Percentiles rank a stretch among this genome's conserved stretches.
Evolutionary conservation across 2,113 vertebrate genomes (phyloP).

Genomic region (Pollimyrus isidori): DNA sequence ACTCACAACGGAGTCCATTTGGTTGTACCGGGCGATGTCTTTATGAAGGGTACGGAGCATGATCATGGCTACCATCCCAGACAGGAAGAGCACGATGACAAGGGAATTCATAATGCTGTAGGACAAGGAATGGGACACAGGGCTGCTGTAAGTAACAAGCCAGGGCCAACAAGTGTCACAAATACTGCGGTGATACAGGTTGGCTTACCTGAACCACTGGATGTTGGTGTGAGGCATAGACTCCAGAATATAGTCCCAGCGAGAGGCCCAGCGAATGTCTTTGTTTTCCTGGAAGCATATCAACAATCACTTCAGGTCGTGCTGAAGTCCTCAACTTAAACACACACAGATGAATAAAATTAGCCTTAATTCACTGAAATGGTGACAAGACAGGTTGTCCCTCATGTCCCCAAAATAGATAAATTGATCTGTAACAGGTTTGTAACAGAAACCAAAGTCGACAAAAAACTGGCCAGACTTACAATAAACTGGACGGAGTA

Average conservation of each 20-base stretch:
- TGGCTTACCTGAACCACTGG: conserved; percentile 86
- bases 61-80: conserved; percentile 96
- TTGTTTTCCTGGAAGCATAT: conserved; percentile 67
- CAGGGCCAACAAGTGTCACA: neutral
- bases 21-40: conserved; percentile 92
- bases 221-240: conserved; percentile 95
- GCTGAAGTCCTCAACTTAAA: neutral
- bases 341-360: neutral
- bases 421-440: neutral
- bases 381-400: neutral
- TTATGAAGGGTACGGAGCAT: conserved; percentile 88
- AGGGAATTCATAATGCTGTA: conserved; percentile 91
- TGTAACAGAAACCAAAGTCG: neutral
- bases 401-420: neutral
- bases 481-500: conserved; percentile 78
- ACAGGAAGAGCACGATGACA: conserved; percentile 90
- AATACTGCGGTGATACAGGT: neutral
- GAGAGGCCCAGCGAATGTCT: conserved; percentile 81
- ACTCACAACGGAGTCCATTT: conserved; percentile 75
- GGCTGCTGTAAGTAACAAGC: neutral
- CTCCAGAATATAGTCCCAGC: conserved; percentile 95
- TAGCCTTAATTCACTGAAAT: neutral
- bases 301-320: neutral
- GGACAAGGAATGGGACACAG: neutral
- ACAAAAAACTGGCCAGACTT: conserved; percentile 32